These are phyloP conservation scores for Astropecten irregularis DNA, from an alignment of 53 echinoderm and acorn worm species.

Conservation along the genomic window DNA sequence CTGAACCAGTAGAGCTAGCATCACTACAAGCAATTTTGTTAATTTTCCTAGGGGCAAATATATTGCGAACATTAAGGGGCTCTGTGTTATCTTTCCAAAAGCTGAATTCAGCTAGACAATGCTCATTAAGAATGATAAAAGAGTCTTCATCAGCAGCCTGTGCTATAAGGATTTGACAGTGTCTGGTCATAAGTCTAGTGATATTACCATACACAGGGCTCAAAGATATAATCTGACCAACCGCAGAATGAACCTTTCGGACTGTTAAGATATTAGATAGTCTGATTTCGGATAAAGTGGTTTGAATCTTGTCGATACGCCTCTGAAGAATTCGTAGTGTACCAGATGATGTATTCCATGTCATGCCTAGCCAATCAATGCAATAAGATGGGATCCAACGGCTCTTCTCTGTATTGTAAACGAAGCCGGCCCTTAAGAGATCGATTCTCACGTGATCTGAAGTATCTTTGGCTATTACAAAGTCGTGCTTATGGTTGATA, in stretches of 20 bases:
- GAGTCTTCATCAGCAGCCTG: background rate
- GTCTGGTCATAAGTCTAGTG: background rate
- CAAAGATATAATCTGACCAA: background rate
- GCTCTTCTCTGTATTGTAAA: slow-evolving; percentile 5
- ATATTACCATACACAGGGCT: background rate
- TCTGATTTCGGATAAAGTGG: no score
- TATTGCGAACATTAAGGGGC: background rate
- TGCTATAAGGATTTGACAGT: background rate
- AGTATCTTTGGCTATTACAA: background rate
- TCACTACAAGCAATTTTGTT: background rate
- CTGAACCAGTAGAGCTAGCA: background rate
- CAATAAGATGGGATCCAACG: background rate
- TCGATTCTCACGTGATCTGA: background rate
- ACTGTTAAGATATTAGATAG: background rate
- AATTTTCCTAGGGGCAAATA: background rate
- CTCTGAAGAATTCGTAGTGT: no score
- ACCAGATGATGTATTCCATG: background rate
- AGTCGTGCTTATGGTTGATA: background rate
- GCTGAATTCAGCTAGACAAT: background rate
- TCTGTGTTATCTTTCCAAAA: background rate
- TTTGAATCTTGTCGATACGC: no score
- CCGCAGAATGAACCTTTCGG: background rate
- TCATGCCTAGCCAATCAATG: background rate
- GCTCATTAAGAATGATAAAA: background rate
- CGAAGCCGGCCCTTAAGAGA: background rate